These are phyloP conservation scores for Cyanoderma ruficeps DNA, from an alignment of 2,113 vertebrate species.

Conservation along the genomic window DNA sequence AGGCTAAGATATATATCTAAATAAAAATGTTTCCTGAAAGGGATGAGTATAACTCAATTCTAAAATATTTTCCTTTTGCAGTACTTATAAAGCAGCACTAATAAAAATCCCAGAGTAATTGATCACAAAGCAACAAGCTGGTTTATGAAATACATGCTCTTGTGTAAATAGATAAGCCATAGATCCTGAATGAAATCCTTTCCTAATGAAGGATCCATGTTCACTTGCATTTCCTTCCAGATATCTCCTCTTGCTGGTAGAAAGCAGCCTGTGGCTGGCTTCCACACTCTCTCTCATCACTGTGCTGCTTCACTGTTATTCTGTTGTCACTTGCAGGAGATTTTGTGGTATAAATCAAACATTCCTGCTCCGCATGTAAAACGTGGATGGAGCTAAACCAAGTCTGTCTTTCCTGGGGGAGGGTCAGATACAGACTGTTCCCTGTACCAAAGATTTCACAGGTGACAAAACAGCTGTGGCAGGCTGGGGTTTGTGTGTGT, in stretches of 20 bases:
- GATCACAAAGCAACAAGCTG: background rate
- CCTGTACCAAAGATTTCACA: too few species aligned
- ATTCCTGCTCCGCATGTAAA: background rate
- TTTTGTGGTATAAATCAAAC: background rate
- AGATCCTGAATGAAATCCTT: background rate
- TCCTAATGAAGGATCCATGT: rapidly evolving
- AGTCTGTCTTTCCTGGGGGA: background rate
- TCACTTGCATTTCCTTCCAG: background rate
- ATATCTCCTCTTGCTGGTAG: background rate
- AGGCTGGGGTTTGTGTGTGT: background rate
- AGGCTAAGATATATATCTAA: background rate
- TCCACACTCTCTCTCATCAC: rapidly evolving
- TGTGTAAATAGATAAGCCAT: background rate
- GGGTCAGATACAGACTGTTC: background rate
- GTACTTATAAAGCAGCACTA: background rate
- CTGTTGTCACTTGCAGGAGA: background rate
- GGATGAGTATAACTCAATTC: background rate
- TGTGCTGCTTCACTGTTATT: background rate
- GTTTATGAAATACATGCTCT: background rate
- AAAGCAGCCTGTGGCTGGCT: background rate
- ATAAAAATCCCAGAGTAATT: background rate
- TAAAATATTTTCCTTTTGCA: background rate
- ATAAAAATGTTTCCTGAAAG: background rate
- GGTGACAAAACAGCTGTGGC: background rate
- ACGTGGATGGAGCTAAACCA: background rate